Evolutionary conservation across 2,797 vertebrate species (phyloP).

Genomic region (Telmatherina bonti): DNA sequence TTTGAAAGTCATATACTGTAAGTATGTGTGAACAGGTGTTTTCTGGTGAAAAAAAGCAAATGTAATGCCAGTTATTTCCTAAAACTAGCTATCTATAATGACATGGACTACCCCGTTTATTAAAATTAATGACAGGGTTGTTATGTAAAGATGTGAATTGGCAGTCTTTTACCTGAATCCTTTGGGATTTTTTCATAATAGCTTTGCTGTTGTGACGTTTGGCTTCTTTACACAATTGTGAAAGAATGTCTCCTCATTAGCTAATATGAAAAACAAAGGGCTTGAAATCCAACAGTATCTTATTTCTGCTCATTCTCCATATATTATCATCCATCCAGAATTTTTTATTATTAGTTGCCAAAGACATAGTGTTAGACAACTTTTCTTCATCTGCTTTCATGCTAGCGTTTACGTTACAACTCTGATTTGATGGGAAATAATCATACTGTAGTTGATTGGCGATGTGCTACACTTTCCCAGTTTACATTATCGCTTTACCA

Average conservation of each 20-base stretch:
- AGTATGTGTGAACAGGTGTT: slow-evolving; percentile 73
- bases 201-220: slow-evolving; percentile 49
- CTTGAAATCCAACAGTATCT: slow-evolving; percentile 71
- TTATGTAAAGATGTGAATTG: slow-evolving; percentile 59
- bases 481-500: slow-evolving; percentile 67
- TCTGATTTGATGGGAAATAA: slow-evolving; percentile 45
- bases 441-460: slow-evolving; percentile 40
- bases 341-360: slow-evolving; percentile 70
- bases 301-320: slow-evolving; percentile 40
- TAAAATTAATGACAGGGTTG: slow-evolving; percentile 57
- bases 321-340: slow-evolving; percentile 34
- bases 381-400: slow-evolving; percentile 44
- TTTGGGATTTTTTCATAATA: slow-evolving; percentile 46
- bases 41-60: slow-evolving; percentile 58
- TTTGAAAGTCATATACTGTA: slow-evolving; percentile 72
- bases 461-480: slow-evolving; percentile 50
- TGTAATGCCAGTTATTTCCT: slow-evolving; percentile 51
- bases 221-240: slow-evolving; percentile 62
- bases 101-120: slow-evolving; percentile 72
- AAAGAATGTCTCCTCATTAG: slow-evolving; percentile 69
- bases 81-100: slow-evolving; percentile 59
- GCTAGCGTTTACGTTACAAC: slow-evolving; percentile 61
- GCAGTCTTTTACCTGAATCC: slow-evolving; percentile 58
- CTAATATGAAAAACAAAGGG: slow-evolving; percentile 72
- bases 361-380: slow-evolving; percentile 60